Evolutionary conservation across 2,797 vertebrate genomes (phyloP), one percentile per base, ranked within the genome.

Genomic region (Smutsia gigantea): DNA sequence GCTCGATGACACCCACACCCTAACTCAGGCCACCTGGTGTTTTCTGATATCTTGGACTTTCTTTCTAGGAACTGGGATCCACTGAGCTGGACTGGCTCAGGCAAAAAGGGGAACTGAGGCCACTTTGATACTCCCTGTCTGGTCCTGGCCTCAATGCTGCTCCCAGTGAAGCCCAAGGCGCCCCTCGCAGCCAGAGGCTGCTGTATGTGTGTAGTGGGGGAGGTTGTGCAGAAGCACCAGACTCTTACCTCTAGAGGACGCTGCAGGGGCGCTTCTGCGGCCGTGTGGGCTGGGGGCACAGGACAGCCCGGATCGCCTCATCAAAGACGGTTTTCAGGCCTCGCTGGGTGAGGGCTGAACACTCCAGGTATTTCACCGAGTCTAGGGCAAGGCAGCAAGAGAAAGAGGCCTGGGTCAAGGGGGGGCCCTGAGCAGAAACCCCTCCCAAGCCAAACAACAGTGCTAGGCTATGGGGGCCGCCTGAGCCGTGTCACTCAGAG

Each of bases 291-390:
- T 99, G 99, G 0, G 99, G 99, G 86, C 99, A 99, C 82, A 99
- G 99, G n/a, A 99, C 99, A 0, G 99, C 99, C 5, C 99, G 98
- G 96, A 99, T 99, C 59, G 99, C 99, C 95, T 99, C 99, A 0
- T 99, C 99, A 10, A 99, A 99, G 97, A 99, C 99, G 0, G 99
- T 99, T 98, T 99, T 99, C 96, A 99, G 98, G 53, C 99, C 99
- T 0, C 99, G 98, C 97, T 99, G 99, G 0, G 99, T 99, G 98
- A 99, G 97, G 15, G 99, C 99, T 0, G 99, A 99, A 91, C 99
- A 99, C 98, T 99, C 99, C 31, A 99, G 98, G 97, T 99, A 99
- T 78, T 99, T 99, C 92, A 99, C 99, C 0, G 99, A 98, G 95
- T 99, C 99, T 99, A 98, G 29, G 0, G 59, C 57, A 7, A 10